Percentiles rank a stretch among this genome's conserved stretches.
phyloP scores from a whole-genome alignment of 92 coral and sea anemone genomes.

The Epizoanthus rinbou region DNA sequence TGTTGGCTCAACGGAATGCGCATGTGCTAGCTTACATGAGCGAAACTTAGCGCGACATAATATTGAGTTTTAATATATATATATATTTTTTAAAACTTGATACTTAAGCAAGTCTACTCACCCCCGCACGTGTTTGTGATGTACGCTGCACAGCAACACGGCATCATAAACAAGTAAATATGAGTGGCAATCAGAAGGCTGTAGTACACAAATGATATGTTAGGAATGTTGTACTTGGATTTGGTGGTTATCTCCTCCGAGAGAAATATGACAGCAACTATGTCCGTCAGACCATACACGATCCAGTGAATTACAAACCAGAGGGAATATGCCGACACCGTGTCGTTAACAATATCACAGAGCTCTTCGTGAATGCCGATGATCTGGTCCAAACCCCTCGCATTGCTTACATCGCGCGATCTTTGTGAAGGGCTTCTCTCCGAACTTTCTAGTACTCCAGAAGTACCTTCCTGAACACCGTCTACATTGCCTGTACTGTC shows the following conservation, averaged over 20 bases:
- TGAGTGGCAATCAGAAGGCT: slow-evolving; percentile 55
- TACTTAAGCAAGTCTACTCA: slow-evolving; percentile 29
- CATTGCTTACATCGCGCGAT: neutral
- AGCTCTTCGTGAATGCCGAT: slow-evolving; percentile 63
- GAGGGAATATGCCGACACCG: slow-evolving; percentile 69
- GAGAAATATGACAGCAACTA: slow-evolving; percentile 62
- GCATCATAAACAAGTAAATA: slow-evolving; percentile 67
- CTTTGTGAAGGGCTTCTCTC: too few species aligned
- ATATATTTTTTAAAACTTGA: neutral
- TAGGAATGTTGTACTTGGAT: slow-evolving; percentile 34
- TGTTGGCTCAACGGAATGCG: too few species aligned
- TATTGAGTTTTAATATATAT: neutral
- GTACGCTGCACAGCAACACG: slow-evolving; percentile 81
- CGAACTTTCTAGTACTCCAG: too few species aligned
- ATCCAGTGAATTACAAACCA: slow-evolving; percentile 87
- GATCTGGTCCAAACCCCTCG: slow-evolving; percentile 39
- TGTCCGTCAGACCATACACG: slow-evolving; percentile 58
- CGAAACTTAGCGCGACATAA: too few species aligned
- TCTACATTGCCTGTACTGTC: too few species aligned
- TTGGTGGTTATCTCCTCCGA: slow-evolving; percentile 63
- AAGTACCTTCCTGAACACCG: too few species aligned
- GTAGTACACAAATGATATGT: slow-evolving; percentile 51
- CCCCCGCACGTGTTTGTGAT: slow-evolving; percentile 79
- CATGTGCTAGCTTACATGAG: too few species aligned
- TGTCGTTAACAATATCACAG: slow-evolving; percentile 62